These are phyloP conservation scores for Noctuana brunneofusca DNA, from an alignment of 2,888 invertebrate species.

Conservation along the genomic window DNA sequence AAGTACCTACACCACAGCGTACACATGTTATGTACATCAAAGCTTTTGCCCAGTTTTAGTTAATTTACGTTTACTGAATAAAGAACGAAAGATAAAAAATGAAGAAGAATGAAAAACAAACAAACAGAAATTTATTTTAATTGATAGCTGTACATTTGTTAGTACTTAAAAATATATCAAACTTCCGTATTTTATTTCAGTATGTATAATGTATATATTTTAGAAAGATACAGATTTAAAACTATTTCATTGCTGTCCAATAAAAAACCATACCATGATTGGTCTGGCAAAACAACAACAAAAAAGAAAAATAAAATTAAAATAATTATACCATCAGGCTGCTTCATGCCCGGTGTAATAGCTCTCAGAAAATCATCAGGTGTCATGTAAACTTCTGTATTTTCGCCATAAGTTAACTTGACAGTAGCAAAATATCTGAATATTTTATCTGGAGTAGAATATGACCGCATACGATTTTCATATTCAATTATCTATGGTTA, in stretches of 20 bases:
- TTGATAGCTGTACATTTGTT: no score
- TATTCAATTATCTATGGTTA: slow-evolving; percentile 95
- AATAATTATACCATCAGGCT: slow-evolving; percentile 93
- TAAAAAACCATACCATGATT: background rate
- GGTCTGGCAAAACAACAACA: background rate
- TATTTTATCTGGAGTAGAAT: slow-evolving; percentile 99
- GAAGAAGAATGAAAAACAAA: no score
- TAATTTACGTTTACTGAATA: background rate
- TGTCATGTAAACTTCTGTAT: slow-evolving; percentile 95
- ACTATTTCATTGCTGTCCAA: background rate
- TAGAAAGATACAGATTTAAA: no score
- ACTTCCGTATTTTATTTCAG: no score
- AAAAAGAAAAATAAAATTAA: slow-evolving; percentile 28
- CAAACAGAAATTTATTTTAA: no score
- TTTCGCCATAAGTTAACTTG: slow-evolving; percentile 86
- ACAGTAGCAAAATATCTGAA: slow-evolving; percentile 99
- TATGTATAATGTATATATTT: no score
- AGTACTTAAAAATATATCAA: no score
- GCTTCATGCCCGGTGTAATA: slow-evolving; percentile 97
- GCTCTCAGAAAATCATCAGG: slow-evolving; percentile 98
- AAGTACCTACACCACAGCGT: no score
- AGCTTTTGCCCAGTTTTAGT: no score
- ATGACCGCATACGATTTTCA: slow-evolving; percentile 97
- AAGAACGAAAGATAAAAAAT: no score
- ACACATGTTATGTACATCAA: no score